Evolutionary conservation across 2,113 vertebrate genomes (phyloP).

Genomic region (Meriones unguiculatus): DNA sequence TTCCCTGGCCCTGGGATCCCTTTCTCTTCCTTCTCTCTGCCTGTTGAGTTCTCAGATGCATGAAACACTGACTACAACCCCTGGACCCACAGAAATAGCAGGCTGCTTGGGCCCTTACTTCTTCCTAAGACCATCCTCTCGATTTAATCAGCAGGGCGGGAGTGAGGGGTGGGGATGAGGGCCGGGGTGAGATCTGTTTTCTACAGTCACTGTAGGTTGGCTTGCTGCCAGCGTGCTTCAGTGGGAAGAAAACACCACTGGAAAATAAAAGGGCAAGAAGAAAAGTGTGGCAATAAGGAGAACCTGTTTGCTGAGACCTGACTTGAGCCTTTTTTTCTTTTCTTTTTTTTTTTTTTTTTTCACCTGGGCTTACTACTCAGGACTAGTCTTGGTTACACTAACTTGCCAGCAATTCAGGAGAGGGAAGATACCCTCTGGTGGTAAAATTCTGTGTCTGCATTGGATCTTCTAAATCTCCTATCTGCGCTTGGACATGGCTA

Average conservation of each 20-base stretch:
- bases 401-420: neutral
- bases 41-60: neutral
- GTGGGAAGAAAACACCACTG: conserved; percentile 16
- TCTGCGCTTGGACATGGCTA: neutral
- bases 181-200: conserved; percentile 19
- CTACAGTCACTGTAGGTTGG: neutral
- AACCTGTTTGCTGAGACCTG: conserved; percentile 33
- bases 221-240: neutral
- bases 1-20: neutral
- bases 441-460: conserved; percentile 44
- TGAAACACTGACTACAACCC: neutral
- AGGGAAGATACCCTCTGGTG: conserved; percentile 68
- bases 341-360: neutral
- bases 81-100: neutral
- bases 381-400: conserved; percentile 42
- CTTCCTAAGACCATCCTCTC: neutral
- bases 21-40: neutral
- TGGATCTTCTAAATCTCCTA: neutral
- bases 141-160: neutral
- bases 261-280: conserved; percentile 14
- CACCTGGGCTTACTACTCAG: neutral
- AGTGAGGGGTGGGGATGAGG: neutral
- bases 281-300: conserved; percentile 39
- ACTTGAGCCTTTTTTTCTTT: neutral
- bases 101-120: neutral